Percentiles rank a stretch among this genome's conserved stretches.
Conservation (phyloP, 2,113 vertebrate genomes). For the Suncus etruscus region DNA sequence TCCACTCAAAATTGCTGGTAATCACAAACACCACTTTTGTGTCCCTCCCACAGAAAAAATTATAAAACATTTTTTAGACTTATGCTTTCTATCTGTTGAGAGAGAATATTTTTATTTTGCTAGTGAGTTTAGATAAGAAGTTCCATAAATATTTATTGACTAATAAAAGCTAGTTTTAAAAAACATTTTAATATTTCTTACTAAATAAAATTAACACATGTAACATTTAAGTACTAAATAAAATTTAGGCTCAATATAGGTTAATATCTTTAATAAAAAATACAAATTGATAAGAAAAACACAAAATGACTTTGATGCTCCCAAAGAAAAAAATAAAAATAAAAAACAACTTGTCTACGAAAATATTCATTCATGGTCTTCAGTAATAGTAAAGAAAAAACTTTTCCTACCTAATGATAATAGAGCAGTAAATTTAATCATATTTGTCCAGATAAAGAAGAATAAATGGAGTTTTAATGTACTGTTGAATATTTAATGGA, state of each 20-base stretch:
- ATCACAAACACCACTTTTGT: too few species aligned
- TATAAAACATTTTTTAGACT: constrained; percentile 6
- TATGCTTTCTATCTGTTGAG: not conserved
- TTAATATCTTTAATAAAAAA: constrained; percentile 41
- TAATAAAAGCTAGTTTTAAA: constrained; percentile 62
- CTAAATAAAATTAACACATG: constrained; percentile 56
- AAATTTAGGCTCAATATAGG: constrained; percentile 35
- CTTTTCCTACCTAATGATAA: constrained; percentile 48
- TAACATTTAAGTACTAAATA: constrained; percentile 54
- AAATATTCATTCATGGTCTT: constrained; percentile 38
- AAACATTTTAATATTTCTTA: constrained; percentile 66
- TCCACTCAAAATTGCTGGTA: too few species aligned
- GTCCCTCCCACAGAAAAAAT: not conserved
- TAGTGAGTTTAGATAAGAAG: constrained; percentile 20
- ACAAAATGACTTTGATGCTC: constrained; percentile 39
- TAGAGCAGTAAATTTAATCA: constrained; percentile 62
- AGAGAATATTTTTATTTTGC: constrained; percentile 45
- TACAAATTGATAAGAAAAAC: constrained; percentile 25
- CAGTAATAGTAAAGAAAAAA: constrained; percentile 58
- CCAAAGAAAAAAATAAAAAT: constrained; percentile 50
- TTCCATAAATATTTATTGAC: constrained; percentile 69
- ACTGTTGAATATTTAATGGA: constrained; percentile 66
- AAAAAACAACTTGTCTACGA: constrained; percentile 41
- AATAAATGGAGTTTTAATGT: constrained; percentile 48
- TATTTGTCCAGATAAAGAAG: constrained; percentile 44